Evolutionary conservation across 2,797 vertebrate species (phyloP).

Genomic region (Acanthurus tractus): DNA sequence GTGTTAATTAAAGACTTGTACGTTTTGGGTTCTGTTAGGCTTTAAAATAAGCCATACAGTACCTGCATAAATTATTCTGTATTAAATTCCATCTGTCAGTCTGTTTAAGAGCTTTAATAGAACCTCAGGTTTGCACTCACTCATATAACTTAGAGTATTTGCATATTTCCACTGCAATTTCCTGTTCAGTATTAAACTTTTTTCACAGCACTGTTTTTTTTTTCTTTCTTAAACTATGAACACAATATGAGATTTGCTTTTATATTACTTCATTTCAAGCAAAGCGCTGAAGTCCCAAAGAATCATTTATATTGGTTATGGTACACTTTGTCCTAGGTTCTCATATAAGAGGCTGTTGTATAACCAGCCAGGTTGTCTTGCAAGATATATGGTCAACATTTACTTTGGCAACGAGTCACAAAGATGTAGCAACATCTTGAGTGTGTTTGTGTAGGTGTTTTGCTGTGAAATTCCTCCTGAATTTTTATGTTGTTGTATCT

Average conservation of each 20-base stretch:
- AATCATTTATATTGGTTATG: background rate
- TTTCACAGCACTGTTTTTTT: background rate
- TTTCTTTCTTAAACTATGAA: conserved; percentile 13
- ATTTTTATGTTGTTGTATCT: conserved; percentile 29
- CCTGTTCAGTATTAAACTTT: conserved; percentile 21
- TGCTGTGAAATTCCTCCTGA: background rate
- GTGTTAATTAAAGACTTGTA: conserved; percentile 30
- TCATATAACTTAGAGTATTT: conserved; percentile 25
- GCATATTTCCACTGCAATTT: conserved; percentile 52
- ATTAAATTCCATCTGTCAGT: conserved; percentile 23
- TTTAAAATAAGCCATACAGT: conserved; percentile 15
- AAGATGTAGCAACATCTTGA: background rate
- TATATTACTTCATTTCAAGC: background rate
- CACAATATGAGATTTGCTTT: background rate
- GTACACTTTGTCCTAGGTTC: background rate
- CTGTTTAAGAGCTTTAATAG: conserved; percentile 18
- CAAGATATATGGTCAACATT: conserved; percentile 9
- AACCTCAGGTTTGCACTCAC: background rate
- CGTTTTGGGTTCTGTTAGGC: background rate
- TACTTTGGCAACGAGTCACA: conserved; percentile 4
- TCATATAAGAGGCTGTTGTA: background rate
- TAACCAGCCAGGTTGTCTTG: background rate
- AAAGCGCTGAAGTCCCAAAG: background rate
- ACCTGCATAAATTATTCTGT: background rate
- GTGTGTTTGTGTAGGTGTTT: conserved; percentile 14